A percentile compares a stretch with the other conserved stretches of the same genome.
Conservation (phyloP, 2,797 vertebrate species). For the Heteromormyrus szaboi region DNA sequence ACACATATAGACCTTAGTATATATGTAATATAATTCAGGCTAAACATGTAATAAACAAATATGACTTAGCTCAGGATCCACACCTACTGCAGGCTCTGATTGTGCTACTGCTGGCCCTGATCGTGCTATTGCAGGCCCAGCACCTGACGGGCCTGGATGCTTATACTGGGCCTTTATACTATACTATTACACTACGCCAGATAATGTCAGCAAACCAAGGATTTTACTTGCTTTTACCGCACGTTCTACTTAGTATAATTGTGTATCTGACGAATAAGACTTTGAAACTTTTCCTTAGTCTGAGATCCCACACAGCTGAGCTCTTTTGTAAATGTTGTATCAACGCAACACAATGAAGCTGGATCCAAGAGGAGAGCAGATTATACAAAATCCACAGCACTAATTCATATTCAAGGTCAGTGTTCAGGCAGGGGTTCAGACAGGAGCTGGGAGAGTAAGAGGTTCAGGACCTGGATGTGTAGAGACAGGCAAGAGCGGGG, state of each 20-base stretch:
- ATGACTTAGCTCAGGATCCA: not conserved
- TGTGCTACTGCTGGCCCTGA: not conserved
- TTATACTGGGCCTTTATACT: not conserved
- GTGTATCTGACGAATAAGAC: not conserved
- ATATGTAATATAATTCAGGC: not conserved
- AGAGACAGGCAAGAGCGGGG: not conserved
- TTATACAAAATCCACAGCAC: not conserved
- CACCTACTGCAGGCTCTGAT: not conserved
- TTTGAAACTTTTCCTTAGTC: not conserved
- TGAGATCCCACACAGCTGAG: not conserved
- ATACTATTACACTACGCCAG: not conserved
- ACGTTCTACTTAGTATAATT: not conserved
- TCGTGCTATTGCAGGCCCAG: not conserved
- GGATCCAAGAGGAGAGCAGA: not conserved
- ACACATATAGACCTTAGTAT: not conserved
- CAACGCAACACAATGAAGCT: not conserved
- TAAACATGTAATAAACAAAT: not conserved
- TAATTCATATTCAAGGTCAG: not conserved
- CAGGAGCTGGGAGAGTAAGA: constrained; percentile 34
- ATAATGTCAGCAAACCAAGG: not conserved
- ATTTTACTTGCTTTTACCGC: not conserved
- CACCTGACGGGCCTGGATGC: not conserved
- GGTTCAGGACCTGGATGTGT: not conserved
- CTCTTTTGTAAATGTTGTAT: not conserved
- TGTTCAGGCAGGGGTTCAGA: not conserved